Percentiles rank a stretch among this genome's conserved stretches.
Evolutionary conservation across 2,113 vertebrate species (phyloP).

Genomic region (Datnioides undecimradiatus): DNA sequence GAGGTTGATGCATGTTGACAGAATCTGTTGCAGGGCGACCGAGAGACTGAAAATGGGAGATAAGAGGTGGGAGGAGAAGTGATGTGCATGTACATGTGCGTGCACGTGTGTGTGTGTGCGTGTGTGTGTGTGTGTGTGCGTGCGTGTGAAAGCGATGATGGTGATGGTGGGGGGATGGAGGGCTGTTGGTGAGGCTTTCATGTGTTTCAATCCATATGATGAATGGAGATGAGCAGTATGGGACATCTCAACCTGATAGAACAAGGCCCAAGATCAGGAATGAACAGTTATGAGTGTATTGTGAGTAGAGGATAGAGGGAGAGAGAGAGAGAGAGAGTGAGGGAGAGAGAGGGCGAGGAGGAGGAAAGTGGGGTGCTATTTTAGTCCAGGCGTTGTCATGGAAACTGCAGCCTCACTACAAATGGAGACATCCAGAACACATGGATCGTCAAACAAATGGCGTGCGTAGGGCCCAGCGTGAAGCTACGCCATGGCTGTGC

Average conservation of each 20-base stretch:
- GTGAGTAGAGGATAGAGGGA: conserved; percentile 35
- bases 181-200: neutral
- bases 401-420: conserved; percentile 87
- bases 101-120: neutral
- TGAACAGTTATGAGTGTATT: conserved; percentile 71
- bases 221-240: conserved; percentile 62
- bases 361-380: conserved; percentile 80
- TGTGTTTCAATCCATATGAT: conserved; percentile 64
- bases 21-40: conserved; percentile 80
- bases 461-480: conserved; percentile 65
- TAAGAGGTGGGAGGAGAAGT: conserved; percentile 74
- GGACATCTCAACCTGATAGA: conserved; percentile 66
- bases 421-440: conserved; percentile 84
- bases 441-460: conserved; percentile 80
- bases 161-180: neutral
- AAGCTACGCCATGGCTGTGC: conserved; percentile 59
- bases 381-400: conserved; percentile 84
- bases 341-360: conserved; percentile 29
- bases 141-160: conserved; percentile 6
- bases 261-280: conserved; percentile 67
- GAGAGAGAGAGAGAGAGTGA: conserved; percentile 29
- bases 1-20: conserved; percentile 83
- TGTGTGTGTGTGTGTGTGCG: neutral
- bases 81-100: neutral
- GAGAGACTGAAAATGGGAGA: conserved; percentile 77